Conservation (phyloP, 2,797 vertebrate genomes). For the Passerculus sandwichensis region DNA sequence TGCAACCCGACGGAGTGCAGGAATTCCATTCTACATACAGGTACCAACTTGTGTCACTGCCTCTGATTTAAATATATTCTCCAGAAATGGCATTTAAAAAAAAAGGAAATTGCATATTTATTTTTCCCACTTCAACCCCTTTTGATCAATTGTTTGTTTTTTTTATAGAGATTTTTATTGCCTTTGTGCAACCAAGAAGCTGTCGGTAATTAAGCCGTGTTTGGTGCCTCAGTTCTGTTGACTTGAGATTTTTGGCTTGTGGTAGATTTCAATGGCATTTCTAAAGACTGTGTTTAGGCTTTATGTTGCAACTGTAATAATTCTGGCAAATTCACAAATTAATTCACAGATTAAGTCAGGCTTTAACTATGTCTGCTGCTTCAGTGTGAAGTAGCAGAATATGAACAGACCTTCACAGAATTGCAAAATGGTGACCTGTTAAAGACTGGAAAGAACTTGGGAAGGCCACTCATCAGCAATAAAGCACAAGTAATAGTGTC, state of each 20-base stretch:
- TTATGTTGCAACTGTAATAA: neutral
- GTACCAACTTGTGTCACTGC: slow-evolving; percentile 52
- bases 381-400: neutral
- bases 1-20: slow-evolving; percentile 93
- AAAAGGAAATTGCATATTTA: neutral
- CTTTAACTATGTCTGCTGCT: neutral
- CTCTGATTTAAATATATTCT: neutral
- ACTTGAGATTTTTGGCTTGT: neutral
- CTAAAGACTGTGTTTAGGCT: neutral
- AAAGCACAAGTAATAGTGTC: neutral
- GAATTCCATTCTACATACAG: slow-evolving; percentile 97
- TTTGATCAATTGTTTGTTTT: neutral
- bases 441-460: neutral
- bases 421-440: neutral
- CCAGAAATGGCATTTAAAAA: neutral
- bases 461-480: neutral
- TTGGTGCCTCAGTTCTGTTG: neutral
- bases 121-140: neutral
- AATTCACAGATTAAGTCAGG: neutral
- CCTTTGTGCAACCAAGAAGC: neutral
- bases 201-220: neutral
- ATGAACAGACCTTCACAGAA: neutral
- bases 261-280: neutral
- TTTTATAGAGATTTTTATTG: neutral
- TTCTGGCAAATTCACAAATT: neutral